phyloP scores from a whole-genome alignment of 2,113 vertebrate genomes.

The Paradoxurus hermaphroditus region DNA sequence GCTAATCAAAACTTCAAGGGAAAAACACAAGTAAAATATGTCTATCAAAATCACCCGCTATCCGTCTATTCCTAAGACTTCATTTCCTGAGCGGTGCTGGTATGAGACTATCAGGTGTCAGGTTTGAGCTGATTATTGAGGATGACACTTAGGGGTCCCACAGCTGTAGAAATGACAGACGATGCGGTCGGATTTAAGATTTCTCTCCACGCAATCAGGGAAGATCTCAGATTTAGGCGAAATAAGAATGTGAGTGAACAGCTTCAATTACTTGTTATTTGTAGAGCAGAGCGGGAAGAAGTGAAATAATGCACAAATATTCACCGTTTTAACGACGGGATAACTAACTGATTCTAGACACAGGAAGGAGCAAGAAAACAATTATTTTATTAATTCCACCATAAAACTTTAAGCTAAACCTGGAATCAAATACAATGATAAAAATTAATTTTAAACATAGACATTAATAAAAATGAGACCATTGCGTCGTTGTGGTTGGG shows the following conservation, averaged over 20 bases:
- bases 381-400: background rate
- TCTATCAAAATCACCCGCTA: background rate
- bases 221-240: background rate
- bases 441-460: background rate
- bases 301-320: rapidly evolving
- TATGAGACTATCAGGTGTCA: background rate
- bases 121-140: background rate
- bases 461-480: background rate
- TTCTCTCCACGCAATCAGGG: background rate
- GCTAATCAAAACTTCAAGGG: conserved; percentile 44
- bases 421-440: background rate
- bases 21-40: background rate
- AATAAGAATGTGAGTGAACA: background rate
- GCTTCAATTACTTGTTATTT: background rate
- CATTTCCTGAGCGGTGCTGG: background rate
- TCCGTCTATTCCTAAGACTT: background rate
- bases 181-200: background rate
- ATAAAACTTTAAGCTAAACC: background rate
- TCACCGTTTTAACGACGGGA: background rate
- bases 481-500: background rate
- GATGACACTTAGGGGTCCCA: background rate
- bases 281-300: background rate
- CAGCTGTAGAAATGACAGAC: background rate
- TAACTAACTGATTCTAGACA: background rate
- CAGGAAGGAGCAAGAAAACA: background rate